Conservation (phyloP, 2,888 invertebrate genomes). For the Cephus pulcher region DNA sequence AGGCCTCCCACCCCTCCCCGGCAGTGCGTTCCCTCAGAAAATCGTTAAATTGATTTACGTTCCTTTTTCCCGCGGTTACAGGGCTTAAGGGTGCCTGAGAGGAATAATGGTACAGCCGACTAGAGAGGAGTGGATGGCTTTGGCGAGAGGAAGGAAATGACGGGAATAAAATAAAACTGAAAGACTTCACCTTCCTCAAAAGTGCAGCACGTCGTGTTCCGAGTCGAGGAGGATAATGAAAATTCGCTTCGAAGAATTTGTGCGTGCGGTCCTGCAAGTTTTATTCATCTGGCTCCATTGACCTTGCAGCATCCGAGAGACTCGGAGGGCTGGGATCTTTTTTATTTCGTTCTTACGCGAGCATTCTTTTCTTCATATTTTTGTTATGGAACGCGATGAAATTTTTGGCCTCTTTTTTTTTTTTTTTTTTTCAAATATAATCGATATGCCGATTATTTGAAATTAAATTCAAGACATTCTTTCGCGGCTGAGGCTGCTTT, state of each 20-base stretch:
- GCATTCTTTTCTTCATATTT: neutral
- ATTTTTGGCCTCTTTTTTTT: neutral
- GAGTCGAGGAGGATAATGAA: neutral
- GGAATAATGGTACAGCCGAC: neutral
- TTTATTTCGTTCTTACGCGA: neutral
- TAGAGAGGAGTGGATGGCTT: neutral
- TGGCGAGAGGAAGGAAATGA: neutral
- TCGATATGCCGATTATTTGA: neutral
- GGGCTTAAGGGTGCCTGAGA: neutral
- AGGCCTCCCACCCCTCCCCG: no score
- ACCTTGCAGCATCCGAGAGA: neutral
- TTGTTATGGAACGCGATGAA: neutral
- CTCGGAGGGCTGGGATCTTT: neutral
- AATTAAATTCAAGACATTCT: neutral
- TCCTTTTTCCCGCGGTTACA: neutral
- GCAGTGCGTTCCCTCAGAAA: no score
- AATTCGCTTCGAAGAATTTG: neutral
- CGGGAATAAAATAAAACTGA: neutral
- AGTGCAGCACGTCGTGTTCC: neutral
- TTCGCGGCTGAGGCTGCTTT: neutral
- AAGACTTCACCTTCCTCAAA: neutral
- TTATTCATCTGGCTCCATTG: neutral
- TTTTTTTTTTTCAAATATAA: no score
- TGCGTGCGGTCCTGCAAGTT: neutral
- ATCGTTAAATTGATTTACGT: neutral